Evolutionary conservation across 2,888 invertebrate species (phyloP).

Genomic region (Orthonevra nobilis): DNA sequence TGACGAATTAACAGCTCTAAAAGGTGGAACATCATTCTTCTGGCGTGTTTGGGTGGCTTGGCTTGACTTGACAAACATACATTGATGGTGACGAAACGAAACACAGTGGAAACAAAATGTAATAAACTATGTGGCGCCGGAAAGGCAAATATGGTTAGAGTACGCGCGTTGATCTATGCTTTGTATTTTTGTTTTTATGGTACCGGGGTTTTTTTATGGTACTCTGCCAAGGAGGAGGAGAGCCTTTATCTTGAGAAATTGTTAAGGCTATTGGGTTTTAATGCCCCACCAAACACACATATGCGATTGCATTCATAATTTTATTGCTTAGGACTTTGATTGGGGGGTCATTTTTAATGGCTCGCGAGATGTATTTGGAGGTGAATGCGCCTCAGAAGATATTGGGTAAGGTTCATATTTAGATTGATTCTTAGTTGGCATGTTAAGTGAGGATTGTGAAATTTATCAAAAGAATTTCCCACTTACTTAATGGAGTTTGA

Average conservation of each 20-base stretch:
- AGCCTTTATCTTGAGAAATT: slow-evolving; percentile 27
- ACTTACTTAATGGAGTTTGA: too few relatives aligned
- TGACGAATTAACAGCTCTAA: slow-evolving; percentile 42
- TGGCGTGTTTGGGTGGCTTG: slow-evolving; percentile 5
- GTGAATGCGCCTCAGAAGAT: too few relatives aligned
- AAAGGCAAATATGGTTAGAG: slow-evolving; percentile 40
- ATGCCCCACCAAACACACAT: background rate
- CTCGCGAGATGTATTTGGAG: slow-evolving; percentile 6
- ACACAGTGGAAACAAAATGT: slow-evolving; percentile 24
- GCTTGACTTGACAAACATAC: slow-evolving; percentile 26
- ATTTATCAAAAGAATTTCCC: too few relatives aligned
- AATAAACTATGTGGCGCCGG: slow-evolving; percentile 47
- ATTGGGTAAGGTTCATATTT: too few relatives aligned
- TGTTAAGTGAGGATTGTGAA: too few relatives aligned
- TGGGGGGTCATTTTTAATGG: slow-evolving; percentile 24
- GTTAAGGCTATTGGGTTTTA: slow-evolving; percentile 37
- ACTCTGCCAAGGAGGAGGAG: background rate
- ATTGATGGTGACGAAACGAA: slow-evolving; percentile 13
- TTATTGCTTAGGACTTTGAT: slow-evolving; percentile 34
- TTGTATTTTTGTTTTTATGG: slow-evolving; percentile 39
- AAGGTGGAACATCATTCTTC: slow-evolving; percentile 23
- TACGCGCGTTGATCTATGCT: slow-evolving; percentile 20
- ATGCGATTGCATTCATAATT: slow-evolving; percentile 32
- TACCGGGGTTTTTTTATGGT: slow-evolving; percentile 36
- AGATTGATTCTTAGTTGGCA: too few relatives aligned